Conservation (phyloP, 2,797 vertebrate species). For the Sebastes miniatus region DNA sequence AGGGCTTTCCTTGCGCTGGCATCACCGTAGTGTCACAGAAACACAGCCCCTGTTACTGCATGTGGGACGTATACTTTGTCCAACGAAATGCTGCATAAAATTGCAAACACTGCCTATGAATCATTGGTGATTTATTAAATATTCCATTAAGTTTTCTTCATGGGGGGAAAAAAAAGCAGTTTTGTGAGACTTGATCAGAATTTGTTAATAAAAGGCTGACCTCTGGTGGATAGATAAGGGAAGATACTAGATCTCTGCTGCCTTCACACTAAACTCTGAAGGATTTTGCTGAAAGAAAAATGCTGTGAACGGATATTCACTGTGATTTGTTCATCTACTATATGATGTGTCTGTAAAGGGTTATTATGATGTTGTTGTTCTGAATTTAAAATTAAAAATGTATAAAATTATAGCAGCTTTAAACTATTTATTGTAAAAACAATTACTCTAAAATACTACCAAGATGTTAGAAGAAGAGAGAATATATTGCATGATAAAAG, state of each 20-base stretch:
- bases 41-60: not conserved
- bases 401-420: not conserved
- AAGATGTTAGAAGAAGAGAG: not conserved
- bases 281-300: conserved; percentile 4
- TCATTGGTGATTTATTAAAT: conserved; percentile 4
- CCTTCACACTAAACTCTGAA: not conserved
- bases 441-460: not conserved
- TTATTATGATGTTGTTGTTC: not conserved
- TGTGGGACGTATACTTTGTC: not conserved
- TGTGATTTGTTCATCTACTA: not conserved
- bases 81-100: not conserved
- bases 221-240: conserved; percentile 76
- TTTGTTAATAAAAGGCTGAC: conserved; percentile 81
- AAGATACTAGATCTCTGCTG: conserved; percentile 9
- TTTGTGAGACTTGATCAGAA: conserved; percentile 34
- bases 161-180: not conserved
- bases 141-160: not conserved
- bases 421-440: not conserved
- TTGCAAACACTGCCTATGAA: not conserved
- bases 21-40: conserved; percentile 7
- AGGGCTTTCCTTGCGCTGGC: conserved; percentile 25
- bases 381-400: conserved; percentile 2
- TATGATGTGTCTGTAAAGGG: conserved; percentile 1
- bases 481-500: not conserved
- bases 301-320: not conserved